A percentile compares a stretch with the other conserved stretches of the same genome.
phyloP scores from a whole-genome alignment of 2,113 vertebrate genomes.

The Stictonetta naevosa region DNA sequence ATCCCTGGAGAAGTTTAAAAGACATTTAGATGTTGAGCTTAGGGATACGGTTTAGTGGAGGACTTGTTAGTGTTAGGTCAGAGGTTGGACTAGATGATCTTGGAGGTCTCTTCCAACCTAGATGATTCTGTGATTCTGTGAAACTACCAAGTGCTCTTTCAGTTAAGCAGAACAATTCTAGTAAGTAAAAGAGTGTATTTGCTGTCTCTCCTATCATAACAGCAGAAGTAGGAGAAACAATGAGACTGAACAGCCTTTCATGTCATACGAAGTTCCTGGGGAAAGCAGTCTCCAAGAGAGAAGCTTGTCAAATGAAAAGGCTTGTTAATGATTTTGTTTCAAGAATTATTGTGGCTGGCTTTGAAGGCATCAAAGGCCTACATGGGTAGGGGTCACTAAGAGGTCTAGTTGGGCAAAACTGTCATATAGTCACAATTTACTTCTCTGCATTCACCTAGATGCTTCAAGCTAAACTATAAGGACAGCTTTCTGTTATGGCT shows the following conservation, averaged over 20 bases:
- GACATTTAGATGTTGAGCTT: no score
- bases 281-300: neutral
- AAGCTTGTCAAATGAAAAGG: neutral
- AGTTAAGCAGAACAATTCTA: neutral
- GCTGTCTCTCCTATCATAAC: neutral
- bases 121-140: no score
- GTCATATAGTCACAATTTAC: neutral
- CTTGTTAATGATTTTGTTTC: neutral
- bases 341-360: neutral
- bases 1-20: no score
- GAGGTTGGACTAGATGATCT: no score
- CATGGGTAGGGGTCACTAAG: neutral
- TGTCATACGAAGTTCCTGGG: neutral
- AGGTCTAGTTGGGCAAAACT: neutral
- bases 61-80: no score
- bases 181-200: neutral
- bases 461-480: fast-evolving
- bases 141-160: neutral
- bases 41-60: no score
- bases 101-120: no score
- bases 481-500: neutral
- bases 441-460: neutral
- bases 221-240: neutral
- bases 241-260: neutral
- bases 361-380: neutral